phyloP scores from a whole-genome alignment of 2,113 vertebrate species.

The Thunnus maccoyii region DNA sequence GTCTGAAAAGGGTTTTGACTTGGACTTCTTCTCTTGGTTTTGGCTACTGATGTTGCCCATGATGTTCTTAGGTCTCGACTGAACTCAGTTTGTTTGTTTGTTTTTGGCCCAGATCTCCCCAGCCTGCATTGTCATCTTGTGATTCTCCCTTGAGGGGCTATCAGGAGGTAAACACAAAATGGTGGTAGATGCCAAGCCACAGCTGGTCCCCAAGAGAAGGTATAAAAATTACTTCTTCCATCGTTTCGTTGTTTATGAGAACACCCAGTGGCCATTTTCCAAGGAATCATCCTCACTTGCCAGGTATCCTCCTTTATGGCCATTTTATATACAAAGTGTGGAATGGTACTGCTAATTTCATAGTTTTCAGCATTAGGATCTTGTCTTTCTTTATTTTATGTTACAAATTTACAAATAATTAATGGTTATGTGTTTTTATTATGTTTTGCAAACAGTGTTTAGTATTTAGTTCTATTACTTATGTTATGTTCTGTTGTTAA shows the following conservation, averaged over 20 bases:
- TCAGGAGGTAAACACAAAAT: conserved; percentile 31
- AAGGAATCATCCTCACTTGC: conserved; percentile 18
- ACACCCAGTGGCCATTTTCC: conserved; percentile 26
- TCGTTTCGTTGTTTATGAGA: conserved; percentile 26
- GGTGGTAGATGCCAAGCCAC: conserved; percentile 29
- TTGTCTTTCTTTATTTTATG: neutral
- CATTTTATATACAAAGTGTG: neutral
- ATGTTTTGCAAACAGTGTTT: too few relatives aligned
- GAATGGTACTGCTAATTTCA: neutral
- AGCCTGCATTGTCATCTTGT: conserved; percentile 29
- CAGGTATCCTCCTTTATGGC: neutral
- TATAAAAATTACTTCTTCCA: conserved; percentile 17
- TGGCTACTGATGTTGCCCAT: conserved; percentile 2
- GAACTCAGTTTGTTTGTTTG: neutral
- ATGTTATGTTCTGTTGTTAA: too few relatives aligned
- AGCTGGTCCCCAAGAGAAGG: conserved; percentile 5
- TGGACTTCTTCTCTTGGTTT: conserved; percentile 1
- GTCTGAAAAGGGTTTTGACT: conserved; percentile 22
- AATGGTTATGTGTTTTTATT: too few relatives aligned
- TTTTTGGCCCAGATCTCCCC: neutral
- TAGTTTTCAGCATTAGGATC: neutral
- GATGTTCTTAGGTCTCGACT: neutral
- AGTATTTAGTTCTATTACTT: too few relatives aligned
- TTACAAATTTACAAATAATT: neutral
- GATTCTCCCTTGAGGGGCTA: conserved; percentile 21